Evolutionary conservation across 92 coral and sea anemone species (phyloP), one percentile per base, ranked within the genome.

Genomic region (Isaurus tuberculatus): DNA sequence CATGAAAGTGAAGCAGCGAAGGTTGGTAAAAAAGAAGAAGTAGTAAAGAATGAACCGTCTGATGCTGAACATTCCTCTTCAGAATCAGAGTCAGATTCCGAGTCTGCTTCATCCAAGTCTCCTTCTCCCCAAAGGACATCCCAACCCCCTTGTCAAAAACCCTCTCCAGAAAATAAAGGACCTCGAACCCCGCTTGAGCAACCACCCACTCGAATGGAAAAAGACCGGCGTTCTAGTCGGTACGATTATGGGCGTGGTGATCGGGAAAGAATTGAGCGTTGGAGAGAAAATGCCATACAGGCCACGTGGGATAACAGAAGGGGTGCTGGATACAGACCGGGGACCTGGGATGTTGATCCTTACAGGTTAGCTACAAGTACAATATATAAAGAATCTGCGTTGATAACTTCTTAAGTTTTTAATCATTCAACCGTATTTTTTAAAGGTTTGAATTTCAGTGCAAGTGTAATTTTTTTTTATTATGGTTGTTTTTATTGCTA

Each of bases 101-200:
- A 77, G 82, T 57, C 82, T 13, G 82, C 82, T 34, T 77, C 82
- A 14, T 89, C 92, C 10, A 72, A 55, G 29, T 75, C 79, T 10
- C 64, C 80, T 27, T 58, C 86, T 4, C 85, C 93, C 4, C 90
- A 79, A 8, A 16, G 81, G 10, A 57, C 85, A 22, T 72, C 70
- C 15, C 85, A 72, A n/a, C 74, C 86, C 23, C 73, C 90, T 31
- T 53, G 84, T 5, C 75, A 32, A 22, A 61, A 83, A 32, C 79
- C 77, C 13, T 36, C 87, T 9, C 73, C 78, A 8, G 58, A 83
- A 26, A 85, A 80, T 17, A 48, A 46, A 42, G 91, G 86, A 43
- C 91, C 89, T 3, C 95, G 85, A 44, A 88, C 89, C 22, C 84
- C 89, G 27, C 87, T 88, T 22, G 90, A 89, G 27, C 43, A 88